Percentiles rank a stretch among this genome's conserved stretches.
These are phyloP conservation scores for Nephrotoma appendiculata DNA, from an alignment of 2,888 invertebrate genomes.

Conservation along the genomic window DNA sequence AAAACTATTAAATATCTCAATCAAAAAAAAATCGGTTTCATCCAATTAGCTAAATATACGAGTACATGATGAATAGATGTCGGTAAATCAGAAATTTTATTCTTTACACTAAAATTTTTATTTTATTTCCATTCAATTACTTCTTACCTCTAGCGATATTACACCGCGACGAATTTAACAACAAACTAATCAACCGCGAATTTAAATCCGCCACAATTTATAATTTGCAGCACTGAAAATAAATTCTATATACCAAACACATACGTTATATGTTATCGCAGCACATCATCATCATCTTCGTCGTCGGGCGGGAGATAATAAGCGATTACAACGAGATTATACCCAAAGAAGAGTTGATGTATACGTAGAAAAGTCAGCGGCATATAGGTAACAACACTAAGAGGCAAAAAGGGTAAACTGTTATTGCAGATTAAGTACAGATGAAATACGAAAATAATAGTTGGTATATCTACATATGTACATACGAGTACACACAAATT, in stretches of 20 bases:
- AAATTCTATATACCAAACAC: background rate
- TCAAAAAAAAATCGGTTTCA: background rate
- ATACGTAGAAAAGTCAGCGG: no score
- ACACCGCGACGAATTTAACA: background rate
- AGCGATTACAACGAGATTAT: no score
- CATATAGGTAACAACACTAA: no score
- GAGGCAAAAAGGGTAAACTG: background rate
- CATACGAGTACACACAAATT: background rate
- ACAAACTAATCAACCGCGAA: background rate
- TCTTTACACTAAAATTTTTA: no score
- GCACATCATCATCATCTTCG: no score
- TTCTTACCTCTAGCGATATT: background rate
- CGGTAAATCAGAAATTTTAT: no score
- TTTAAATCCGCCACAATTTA: background rate
- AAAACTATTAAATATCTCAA: background rate
- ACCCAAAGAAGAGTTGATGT: no score
- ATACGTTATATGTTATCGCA: no score
- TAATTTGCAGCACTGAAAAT: background rate
- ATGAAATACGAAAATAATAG: background rate
- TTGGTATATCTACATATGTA: background rate
- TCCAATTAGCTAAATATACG: background rate
- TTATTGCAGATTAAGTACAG: background rate
- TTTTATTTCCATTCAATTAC: background rate
- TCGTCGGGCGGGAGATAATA: no score
- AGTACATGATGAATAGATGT: no score